Evolutionary conservation across 2,888 invertebrate species (phyloP), one percentile per base, ranked within the genome.

Genomic region (Eurytoma adleriae): DNA sequence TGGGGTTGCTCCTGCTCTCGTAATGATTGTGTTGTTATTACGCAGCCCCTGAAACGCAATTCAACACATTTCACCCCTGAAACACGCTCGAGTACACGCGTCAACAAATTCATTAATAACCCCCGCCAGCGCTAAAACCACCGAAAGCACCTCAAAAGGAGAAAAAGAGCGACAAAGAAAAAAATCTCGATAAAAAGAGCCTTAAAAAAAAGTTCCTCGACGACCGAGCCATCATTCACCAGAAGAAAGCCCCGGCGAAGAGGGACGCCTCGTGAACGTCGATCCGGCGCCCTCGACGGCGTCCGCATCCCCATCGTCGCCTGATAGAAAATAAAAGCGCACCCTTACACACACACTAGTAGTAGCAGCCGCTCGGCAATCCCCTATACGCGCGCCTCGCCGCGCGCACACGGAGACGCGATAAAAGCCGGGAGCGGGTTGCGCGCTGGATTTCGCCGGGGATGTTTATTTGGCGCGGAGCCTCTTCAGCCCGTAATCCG

Each of bases 1-100:
- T 90, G 90, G 89, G 90, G 88, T 89, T 90, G 89, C 89, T 86
- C 84, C 83, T 84, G 85, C 83, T 86, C 85, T 71, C 70, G 57
- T 68, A 59, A 78, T 82, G 77, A 76, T 87, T 85, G 83, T 82
- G 82, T 78, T 88, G 30, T 86, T 88, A 83, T 86, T 86, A 84
- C 84, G 88, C 90, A 89, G 89, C 89, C 90, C 90, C 90, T 90
- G 79, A 83, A 86, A 81, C 66, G 40, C 40, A n/a, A 40, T 5
- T 7, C 40, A 5, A 40, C 40, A 40, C 40, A 40, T 40, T 40
- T 5, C 40, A 40, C 40, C 40, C 7, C 40, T 7, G 30, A 30
- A 30, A 30, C 30, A 30, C 30, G 30, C 2, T 4, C 30, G 4
- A 30, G 4, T 30, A 30, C 2, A 3, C 30, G 30, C 30, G 5